Evolutionary conservation across 2,797 vertebrate genomes (phyloP), one percentile per base, ranked within the genome.

Genomic region (Eptatretus atami): DNA sequence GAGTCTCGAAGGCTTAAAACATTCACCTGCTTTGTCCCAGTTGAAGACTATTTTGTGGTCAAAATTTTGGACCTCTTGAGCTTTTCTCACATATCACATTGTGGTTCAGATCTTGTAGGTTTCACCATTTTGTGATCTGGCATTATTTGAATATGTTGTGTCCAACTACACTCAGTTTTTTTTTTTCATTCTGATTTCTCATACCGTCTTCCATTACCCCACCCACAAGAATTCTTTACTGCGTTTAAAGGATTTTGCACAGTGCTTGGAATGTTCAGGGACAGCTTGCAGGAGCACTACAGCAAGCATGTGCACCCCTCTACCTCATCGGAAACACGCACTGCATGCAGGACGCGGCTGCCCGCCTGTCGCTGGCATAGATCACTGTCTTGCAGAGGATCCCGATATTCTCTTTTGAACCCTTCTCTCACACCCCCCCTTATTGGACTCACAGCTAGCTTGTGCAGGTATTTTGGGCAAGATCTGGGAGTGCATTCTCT

Each of bases 231-330:
- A 83, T 68, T 88, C 90, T 11, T 72, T 93, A 67, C 73, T 96
- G 68, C 80, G 78, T 67, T 72, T 81, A 66, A 73, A 82, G 71
- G 84, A 95, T 71, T 78, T 78, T 70, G 77, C 69, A 68, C 82
- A 86, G 68, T 95, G 92, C 72, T 75, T 98, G 52, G 83, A 86
- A 68, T 80, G 75, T 72, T 85, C 87, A 0, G 88, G 90, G 52
- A 76, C 92, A 70, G 79, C 87, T 73, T 96, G 69, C 80, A 87
- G 1, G 90, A 98, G 82, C 87, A 13, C 72, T 93, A 69, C 90
- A 87, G 75, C 86, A 96, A 70, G 80, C 94, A 74, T 77, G 79
- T 68, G 80, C 78, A 10, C 66, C 72, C n/a, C 12, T 72, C 78
- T 10, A 71, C 74, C 31, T 67, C 74, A 65, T 76, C 82, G 14